Evolutionary conservation across 1,140 invertebrate species (phyloP).

Genomic region (Whitmania pigra): DNA sequence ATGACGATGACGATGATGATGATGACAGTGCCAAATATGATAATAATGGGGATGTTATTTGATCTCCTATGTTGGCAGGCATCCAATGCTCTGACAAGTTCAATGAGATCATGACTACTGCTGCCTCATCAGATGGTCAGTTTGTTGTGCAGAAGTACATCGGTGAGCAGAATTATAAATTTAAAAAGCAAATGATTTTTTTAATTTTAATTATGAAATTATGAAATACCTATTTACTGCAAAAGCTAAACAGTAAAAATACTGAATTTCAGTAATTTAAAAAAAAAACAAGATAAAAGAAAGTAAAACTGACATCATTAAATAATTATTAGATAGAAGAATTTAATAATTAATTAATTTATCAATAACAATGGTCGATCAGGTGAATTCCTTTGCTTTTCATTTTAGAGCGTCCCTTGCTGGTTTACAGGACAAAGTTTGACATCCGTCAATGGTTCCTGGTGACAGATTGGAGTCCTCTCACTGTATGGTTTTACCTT

Average conservation of each 20-base stretch:
- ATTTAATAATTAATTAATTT: too few relatives aligned
- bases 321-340: too few relatives aligned
- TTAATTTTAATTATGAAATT: too few relatives aligned
- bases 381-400: background rate
- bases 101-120: conserved; percentile 62
- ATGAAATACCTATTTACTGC: too few relatives aligned
- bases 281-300: too few relatives aligned
- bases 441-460: conserved; percentile 69
- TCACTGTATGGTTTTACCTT: conserved; percentile 86
- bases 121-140: conserved; percentile 36
- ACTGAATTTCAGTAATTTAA: too few relatives aligned
- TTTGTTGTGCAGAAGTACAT: conserved; percentile 24
- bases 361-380: too few relatives aligned
- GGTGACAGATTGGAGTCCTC: conserved; percentile 71
- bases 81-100: conserved; percentile 73
- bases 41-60: background rate
- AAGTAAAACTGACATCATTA: too few relatives aligned
- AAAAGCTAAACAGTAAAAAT: too few relatives aligned
- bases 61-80: conserved; percentile 43
- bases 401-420: conserved; percentile 46
- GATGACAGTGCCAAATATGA: background rate
- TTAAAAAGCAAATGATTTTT: too few relatives aligned
- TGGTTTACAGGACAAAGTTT: conserved; percentile 81
- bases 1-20: background rate
- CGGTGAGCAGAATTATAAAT: conserved; percentile 1